Evolutionary conservation across 2,888 invertebrate species (phyloP), one percentile per base, ranked within the genome.

Genomic region (Ophion slaviceki): DNA sequence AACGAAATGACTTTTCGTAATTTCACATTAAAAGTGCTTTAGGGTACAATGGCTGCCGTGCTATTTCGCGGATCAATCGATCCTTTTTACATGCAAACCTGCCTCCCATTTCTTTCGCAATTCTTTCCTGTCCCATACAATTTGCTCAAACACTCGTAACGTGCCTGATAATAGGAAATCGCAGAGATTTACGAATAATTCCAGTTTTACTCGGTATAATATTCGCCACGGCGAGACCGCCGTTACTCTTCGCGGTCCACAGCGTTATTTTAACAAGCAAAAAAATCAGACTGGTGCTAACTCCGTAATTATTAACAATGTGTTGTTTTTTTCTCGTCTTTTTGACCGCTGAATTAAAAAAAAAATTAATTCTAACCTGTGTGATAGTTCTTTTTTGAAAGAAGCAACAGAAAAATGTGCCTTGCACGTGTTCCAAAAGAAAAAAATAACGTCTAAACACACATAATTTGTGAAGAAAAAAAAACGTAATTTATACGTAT

Each of bases 341-440:
- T 88, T 87, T 88, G 86, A 90, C 89, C 87, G 72, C 83, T 74
- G 79, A 47, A 88, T 79, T 74, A 86, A 83, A 67, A 61, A 61
- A 28, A 61, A 78, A 64, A 85, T 86, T 82, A 88, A 87, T 90
- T 90, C 80, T 92, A 91, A 93, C 90, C 90, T 90, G 92, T 92
- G 91, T 92, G 92, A 92, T 92, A 91, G 89, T 89, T 88, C 88
- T 78, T 53, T 45, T 45, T 70, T n/a, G 11, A 67, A 68, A 62
- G 67, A 71, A 67, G 32, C 24, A 86, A 90, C 89, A 91, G 90
- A 88, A 90, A 90, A 92, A 53, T 53, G 93, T 93, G 93, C 93
- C 93, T 93, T 93, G 92, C 92, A 92, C 93, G 92, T 93, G 92
- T 92, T 92, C 90, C 89, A 82, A 72, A 80, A 67, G 45, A 80